Conservation (phyloP, 2,888 invertebrate species). For the Celastrina argiolus region DNA sequence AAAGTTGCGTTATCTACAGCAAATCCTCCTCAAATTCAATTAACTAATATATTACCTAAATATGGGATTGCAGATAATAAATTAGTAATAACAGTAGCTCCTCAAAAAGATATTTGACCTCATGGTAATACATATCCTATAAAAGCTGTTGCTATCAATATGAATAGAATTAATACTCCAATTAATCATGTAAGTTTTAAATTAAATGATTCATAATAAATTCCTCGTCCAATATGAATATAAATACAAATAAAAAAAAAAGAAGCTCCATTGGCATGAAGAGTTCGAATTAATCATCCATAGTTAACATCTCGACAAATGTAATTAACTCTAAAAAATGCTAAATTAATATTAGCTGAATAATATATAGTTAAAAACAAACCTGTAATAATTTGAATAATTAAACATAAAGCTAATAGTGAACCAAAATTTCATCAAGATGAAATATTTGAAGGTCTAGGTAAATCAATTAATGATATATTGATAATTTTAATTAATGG, state of each 20-base stretch:
- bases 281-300: conserved; percentile 81
- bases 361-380: conserved; percentile 85
- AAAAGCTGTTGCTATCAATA: conserved; percentile 85
- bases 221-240: conserved; percentile 82
- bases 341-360: conserved; percentile 78
- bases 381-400: conserved; percentile 82
- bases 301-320: conserved; percentile 84
- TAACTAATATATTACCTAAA: conserved; percentile 79
- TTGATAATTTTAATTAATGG: conserved; percentile 78
- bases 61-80: conserved; percentile 84
- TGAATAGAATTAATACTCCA: conserved; percentile 81
- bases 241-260: conserved; percentile 85
- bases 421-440: conserved; percentile 84
- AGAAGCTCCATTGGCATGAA: conserved; percentile 85
- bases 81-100: conserved; percentile 88
- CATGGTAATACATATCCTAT: conserved; percentile 88
- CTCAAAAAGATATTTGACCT: conserved; percentile 90
- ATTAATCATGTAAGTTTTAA: conserved; percentile 79
- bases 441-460: conserved; percentile 80
- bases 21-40: conserved; percentile 88
- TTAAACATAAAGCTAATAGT: conserved; percentile 79
- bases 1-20: conserved; percentile 84
- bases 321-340: conserved; percentile 82
- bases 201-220: conserved; percentile 70
- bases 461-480: conserved; percentile 77